phyloP scores from a whole-genome alignment of 1,140 invertebrate genomes.

The Physella acuta region DNA sequence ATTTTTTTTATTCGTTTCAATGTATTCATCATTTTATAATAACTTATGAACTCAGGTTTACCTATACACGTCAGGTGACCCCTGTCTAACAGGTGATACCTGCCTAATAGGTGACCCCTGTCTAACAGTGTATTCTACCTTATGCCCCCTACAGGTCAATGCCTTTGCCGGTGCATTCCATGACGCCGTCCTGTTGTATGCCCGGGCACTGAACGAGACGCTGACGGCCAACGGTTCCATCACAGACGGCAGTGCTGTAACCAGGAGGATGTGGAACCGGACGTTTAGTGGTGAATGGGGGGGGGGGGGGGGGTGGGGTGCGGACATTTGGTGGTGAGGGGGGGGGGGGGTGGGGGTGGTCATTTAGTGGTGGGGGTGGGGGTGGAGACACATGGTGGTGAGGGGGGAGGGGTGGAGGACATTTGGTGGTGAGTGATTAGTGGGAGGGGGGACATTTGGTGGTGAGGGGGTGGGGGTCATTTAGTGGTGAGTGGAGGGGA shows the following conservation, averaged over 20 bases:
- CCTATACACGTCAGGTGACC: too few species aligned
- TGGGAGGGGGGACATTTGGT: neutral
- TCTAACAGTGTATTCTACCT: too few species aligned
- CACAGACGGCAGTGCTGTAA: constrained; percentile 43
- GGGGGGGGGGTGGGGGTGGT: neutral
- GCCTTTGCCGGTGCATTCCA: constrained; percentile 88
- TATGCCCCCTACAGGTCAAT: constrained; percentile 50
- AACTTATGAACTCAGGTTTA: too few species aligned
- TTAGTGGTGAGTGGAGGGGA: too few species aligned
- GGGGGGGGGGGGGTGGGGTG: neutral
- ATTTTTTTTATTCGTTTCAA: too few species aligned
- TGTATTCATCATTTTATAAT: too few species aligned
- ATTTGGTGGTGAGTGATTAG: neutral
- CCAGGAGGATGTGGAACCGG: constrained; percentile 16
- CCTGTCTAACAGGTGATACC: too few species aligned
- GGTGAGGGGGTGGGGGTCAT: neutral
- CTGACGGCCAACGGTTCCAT: constrained; percentile 37
- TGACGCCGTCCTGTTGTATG: constrained; percentile 85
- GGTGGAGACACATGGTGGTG: neutral
- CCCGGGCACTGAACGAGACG: constrained; percentile 72
- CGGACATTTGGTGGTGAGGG: neutral
- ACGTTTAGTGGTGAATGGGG: neutral
- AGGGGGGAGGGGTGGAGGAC: neutral
- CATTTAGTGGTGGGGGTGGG: neutral
- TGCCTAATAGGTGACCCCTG: too few species aligned